These are phyloP conservation scores for Spermophilus dauricus DNA, from an alignment of 2,113 vertebrate genomes.

Conservation along the genomic window DNA sequence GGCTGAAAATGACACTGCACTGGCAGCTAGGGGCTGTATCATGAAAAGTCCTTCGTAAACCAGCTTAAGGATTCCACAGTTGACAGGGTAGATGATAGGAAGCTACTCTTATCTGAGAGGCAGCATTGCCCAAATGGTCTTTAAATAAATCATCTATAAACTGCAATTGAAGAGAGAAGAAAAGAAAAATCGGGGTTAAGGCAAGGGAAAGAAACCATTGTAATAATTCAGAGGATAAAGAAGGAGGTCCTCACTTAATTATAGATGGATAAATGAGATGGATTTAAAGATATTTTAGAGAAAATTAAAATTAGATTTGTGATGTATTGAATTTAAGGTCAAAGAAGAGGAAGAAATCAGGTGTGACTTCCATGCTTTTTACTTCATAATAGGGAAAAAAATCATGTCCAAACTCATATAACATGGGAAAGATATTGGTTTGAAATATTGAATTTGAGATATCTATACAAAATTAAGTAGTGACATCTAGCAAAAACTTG, in stretches of 20 bases:
- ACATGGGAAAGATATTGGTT: neutral
- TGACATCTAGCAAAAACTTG: slow-evolving; percentile 11
- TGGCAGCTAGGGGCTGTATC: neutral
- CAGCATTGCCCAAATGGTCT: neutral
- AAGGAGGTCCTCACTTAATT: neutral
- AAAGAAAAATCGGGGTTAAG: neutral
- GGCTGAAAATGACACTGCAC: neutral
- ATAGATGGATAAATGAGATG: neutral
- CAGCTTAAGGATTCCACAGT: neutral
- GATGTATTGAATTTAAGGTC: neutral
- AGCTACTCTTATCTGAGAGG: neutral
- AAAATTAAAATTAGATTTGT: neutral
- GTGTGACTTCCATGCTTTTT: neutral
- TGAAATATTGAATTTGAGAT: slow-evolving; percentile 1
- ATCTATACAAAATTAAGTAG: neutral
- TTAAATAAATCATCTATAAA: slow-evolving; percentile 18
- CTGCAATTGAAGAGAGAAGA: neutral
- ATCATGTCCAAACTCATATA: neutral
- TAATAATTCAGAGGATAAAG: neutral
- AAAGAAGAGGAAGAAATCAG: neutral
- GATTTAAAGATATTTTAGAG: neutral
- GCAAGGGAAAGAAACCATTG: neutral
- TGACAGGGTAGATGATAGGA: neutral
- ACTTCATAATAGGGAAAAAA: neutral
- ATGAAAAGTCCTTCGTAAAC: neutral